Evolutionary conservation across 1,140 invertebrate species (phyloP).

Genomic region (Saccostrea glomerata): DNA sequence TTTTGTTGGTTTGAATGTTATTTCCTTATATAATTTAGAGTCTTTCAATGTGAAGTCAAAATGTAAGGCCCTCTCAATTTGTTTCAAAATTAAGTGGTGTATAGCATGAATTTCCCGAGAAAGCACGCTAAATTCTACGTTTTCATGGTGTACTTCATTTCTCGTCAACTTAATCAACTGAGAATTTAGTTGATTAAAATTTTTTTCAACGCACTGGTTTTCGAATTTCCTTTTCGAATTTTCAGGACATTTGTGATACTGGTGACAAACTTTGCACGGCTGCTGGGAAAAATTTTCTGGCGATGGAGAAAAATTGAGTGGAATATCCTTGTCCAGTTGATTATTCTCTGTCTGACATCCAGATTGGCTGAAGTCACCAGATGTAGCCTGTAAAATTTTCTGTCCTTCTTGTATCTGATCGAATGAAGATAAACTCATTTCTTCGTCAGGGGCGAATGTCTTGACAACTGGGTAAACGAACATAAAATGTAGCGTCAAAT

Average conservation of each 20-base stretch:
- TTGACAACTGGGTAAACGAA: not conserved
- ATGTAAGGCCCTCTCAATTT: not conserved
- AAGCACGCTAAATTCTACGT: not conserved
- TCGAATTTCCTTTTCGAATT: not conserved
- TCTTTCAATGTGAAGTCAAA: not conserved
- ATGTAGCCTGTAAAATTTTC: not conserved
- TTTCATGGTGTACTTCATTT: not conserved
- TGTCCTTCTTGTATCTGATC: not conserved
- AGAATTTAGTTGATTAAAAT: not conserved
- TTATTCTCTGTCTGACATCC: not conserved
- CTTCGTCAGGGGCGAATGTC: not conserved
- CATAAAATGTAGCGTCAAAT: not conserved
- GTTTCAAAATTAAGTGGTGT: not conserved
- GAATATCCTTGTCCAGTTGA: not conserved
- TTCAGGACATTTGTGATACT: not conserved
- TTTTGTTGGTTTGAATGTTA: not conserved
- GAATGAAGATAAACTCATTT: not conserved
- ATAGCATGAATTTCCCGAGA: not conserved
- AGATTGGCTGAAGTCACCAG: not conserved
- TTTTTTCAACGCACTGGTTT: not conserved
- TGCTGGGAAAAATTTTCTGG: not conserved
- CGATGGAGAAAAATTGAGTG: not conserved
- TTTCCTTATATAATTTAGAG: not conserved
- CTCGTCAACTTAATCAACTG: not conserved
- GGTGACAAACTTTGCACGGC: not conserved